These are phyloP conservation scores for Hemithea aestivaria DNA, from an alignment of 2,888 invertebrate genomes.

Conservation along the genomic window DNA sequence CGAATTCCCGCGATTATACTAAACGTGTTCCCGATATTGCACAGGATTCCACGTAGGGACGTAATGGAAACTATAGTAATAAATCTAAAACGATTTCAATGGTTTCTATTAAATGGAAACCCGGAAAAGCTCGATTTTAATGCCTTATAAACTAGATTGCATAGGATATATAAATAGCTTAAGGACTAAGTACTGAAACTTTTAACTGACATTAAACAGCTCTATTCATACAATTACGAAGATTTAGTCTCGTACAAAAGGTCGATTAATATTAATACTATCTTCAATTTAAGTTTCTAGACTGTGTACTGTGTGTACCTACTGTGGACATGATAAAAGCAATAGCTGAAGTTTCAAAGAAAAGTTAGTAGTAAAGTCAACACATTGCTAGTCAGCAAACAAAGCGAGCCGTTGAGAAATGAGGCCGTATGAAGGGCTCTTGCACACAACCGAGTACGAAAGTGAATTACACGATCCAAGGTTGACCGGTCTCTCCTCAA, in stretches of 20 bases:
- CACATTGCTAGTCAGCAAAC: conserved; percentile 18
- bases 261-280: too few relatives aligned
- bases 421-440: conserved; percentile 71
- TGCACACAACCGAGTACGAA: conserved; percentile 59
- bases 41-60: conserved; percentile 34
- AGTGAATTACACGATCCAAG: conserved; percentile 72
- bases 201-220: too few relatives aligned
- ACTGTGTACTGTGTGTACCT: too few relatives aligned
- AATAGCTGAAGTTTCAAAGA: conserved; percentile 7
- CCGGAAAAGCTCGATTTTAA: conserved; percentile 42
- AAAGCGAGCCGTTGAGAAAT: conserved; percentile 52
- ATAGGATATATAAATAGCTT: too few relatives aligned
- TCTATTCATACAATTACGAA: too few relatives aligned
- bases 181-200: too few relatives aligned
- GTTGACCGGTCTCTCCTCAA: conserved; percentile 76
- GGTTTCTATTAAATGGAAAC: conserved; percentile 40
- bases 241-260: too few relatives aligned
- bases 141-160: conserved; percentile 35
- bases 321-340: too few relatives aligned
- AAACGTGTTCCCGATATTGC: conserved; percentile 41
- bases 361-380: conserved; percentile 17
- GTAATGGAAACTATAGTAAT: conserved; percentile 47
- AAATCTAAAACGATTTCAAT: conserved; percentile 45
- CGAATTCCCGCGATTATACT: conserved; percentile 35
- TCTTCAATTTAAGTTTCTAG: too few relatives aligned